Conservation (phyloP, 2,888 invertebrate genomes). For the Girardia tigrina region DNA sequence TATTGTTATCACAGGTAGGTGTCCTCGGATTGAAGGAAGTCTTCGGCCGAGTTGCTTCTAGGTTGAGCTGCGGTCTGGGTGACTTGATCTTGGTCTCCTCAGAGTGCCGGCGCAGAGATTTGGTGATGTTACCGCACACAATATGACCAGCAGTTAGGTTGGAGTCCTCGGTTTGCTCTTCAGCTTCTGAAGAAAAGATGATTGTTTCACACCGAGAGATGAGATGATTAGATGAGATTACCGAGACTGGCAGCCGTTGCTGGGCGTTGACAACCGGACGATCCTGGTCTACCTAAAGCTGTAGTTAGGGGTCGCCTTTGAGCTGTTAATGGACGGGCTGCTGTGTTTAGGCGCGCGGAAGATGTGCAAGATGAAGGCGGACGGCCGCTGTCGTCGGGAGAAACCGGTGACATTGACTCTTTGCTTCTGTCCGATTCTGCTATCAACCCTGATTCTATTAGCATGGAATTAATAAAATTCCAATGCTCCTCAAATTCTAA, state of each 20-base stretch:
- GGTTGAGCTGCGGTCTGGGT: not conserved
- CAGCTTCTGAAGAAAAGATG: too few relatives aligned
- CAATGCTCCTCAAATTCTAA: slow-evolving; percentile 48
- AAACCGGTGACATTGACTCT: not conserved
- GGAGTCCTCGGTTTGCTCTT: slow-evolving; percentile 39
- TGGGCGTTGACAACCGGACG: not conserved
- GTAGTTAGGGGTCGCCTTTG: slow-evolving; percentile 37
- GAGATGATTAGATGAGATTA: not conserved
- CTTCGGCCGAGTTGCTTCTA: not conserved
- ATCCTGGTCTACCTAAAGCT: not conserved
- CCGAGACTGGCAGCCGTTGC: not conserved
- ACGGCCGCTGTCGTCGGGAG: slow-evolving; percentile 16
- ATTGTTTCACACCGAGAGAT: too few relatives aligned
- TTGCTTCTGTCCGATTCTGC: slow-evolving; percentile 23
- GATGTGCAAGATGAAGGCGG: not conserved
- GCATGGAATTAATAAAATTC: slow-evolving; percentile 47
- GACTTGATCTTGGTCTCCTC: not conserved
- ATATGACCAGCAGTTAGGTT: slow-evolving; percentile 46
- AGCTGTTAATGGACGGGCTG: slow-evolving; percentile 37
- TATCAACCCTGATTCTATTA: slow-evolving; percentile 36
- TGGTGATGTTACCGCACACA: slow-evolving; percentile 49
- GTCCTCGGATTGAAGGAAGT: not conserved
- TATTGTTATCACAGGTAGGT: not conserved
- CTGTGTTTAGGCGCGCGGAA: not conserved
- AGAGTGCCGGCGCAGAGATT: slow-evolving; percentile 42